Evolutionary conservation across 23 tunicate species (phyloP).

Genomic region (Aplidium turbinatum): DNA sequence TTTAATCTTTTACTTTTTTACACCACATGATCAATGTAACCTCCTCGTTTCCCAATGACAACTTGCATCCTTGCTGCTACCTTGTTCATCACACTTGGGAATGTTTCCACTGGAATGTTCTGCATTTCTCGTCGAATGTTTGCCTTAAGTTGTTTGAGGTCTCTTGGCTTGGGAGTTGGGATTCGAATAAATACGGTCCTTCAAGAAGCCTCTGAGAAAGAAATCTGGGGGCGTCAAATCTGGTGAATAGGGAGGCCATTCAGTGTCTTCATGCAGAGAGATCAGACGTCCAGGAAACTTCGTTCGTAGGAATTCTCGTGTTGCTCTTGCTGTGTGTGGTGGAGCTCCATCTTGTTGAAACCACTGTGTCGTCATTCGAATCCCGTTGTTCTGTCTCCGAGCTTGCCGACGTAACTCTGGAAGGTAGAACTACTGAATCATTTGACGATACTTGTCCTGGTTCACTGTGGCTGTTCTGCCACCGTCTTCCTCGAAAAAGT

Average conservation of each 20-base stretch:
- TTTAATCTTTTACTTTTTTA: too few species aligned
- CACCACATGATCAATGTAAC: slow-evolving; percentile 19
- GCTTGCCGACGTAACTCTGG: slow-evolving; percentile 23
- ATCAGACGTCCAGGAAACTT: slow-evolving; percentile 20
- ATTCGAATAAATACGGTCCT: slow-evolving; percentile 4
- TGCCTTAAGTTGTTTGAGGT: slow-evolving; percentile 1
- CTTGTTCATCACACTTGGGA: slow-evolving; percentile 14
- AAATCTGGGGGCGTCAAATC: slow-evolving; percentile 24
- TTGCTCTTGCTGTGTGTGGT: slow-evolving; percentile 30
- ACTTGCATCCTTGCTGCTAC: slow-evolving; percentile 8
- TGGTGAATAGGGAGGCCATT: slow-evolving; percentile 36
- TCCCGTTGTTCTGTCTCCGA: slow-evolving; percentile 17
- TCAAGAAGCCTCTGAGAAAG: slow-evolving; percentile 11
- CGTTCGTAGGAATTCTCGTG: slow-evolving; percentile 17
- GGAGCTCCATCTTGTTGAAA: slow-evolving; percentile 30
- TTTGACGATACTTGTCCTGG: background rate
- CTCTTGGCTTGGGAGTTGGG: slow-evolving; percentile 7
- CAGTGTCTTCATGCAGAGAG: slow-evolving; percentile 9
- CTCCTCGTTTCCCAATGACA: slow-evolving; percentile 14
- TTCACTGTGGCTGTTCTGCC: background rate
- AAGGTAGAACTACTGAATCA: slow-evolving; percentile 10
- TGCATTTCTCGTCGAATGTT: slow-evolving; percentile 12
- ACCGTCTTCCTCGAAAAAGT: slow-evolving; percentile 23
- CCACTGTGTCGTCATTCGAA: slow-evolving; percentile 22
- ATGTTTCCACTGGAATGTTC: slow-evolving; percentile 9